Base-by-base conservation (phyloP, 2,113 vertebrate genomes). In the Campylorhamphus procurvoides region DNA sequence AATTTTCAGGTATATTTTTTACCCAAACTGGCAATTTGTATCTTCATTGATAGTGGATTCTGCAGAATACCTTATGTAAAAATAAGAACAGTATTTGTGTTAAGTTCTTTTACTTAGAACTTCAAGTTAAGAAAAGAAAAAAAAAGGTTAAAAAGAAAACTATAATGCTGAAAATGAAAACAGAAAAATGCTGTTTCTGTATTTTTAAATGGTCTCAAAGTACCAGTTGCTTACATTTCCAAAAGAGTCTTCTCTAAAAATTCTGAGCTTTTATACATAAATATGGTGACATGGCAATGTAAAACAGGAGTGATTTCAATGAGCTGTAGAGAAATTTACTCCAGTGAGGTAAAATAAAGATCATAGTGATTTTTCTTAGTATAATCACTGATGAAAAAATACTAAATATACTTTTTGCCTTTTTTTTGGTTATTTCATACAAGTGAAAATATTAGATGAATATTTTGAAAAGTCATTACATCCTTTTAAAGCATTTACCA, bases 321-420 rank as follows among this genome's bases (percentile, higher is more conserved):
- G 6, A 12, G 3, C 37, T 80, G 7, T 33, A 56, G 20, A 40
- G 20, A 67, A 73, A 78, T 3, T 4, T 13, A 31, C 14, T 63
- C 7, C 9, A 20, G 33, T 19, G 8, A 63, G 8, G 29, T 47
- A 68, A 83, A 91, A 84, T 67, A 47, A 78, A 55, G 17, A 27
- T 18, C 7, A 37, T 11, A 8, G 18, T 73, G 20, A 28, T 62
- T 46, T 75, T 69, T 80, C 25, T 60, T 66, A 60, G 4, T 6
- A 23, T 40, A 77, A 22, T 3, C 20, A 2, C 6, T 50, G 7
- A 8, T 73, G 14, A 23, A 53, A 83, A 87, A 77, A 58, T n/a
- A 40, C 7, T 59, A 12, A 35, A 40, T 22, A 59, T 17, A 31
- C 1, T 37, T 44, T 62, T 4, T 28, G 15, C 0, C 0, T n/a